These are phyloP conservation scores for Drosophila saltans DNA, from an alignment of 1,140 invertebrate species.

Conservation along the genomic window DNA sequence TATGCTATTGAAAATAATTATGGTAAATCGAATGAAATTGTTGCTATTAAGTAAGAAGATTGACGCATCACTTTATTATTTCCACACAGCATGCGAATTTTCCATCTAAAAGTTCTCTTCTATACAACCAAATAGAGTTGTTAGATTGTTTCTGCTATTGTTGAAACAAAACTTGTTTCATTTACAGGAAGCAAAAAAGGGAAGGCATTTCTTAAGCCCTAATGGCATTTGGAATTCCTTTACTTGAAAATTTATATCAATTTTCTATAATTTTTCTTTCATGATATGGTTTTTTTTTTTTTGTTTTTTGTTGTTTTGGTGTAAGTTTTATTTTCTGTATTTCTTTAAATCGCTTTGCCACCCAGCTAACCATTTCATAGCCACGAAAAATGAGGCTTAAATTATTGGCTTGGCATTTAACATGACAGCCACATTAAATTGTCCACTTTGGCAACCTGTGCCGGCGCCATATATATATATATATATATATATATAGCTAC, in stretches of 20 bases:
- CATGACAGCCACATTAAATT: slow-evolving; percentile 81
- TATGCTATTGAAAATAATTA: slow-evolving; percentile 52
- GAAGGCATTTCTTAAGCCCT: neutral
- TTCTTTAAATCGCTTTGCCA: slow-evolving; percentile 50
- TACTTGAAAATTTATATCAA: slow-evolving; percentile 2
- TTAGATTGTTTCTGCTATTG: too few relatives aligned
- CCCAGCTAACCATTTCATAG: slow-evolving; percentile 69
- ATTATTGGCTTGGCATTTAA: slow-evolving; percentile 79
- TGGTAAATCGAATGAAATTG: slow-evolving; percentile 42
- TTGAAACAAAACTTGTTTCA: too few relatives aligned
- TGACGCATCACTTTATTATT: neutral
- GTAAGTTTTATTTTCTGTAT: neutral
- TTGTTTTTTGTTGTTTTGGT: neutral
- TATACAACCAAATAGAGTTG: too few relatives aligned
- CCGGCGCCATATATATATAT: slow-evolving; percentile 48
- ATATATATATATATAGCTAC: neutral
- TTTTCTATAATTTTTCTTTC: neutral
- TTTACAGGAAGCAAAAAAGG: neutral
- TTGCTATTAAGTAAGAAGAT: neutral
- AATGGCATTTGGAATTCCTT: neutral
- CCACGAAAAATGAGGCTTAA: slow-evolving; percentile 72
- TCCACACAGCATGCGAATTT: too few relatives aligned
- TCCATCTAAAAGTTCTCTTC: too few relatives aligned
- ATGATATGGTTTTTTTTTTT: slow-evolving; percentile 4
- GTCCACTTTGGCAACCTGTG: slow-evolving; percentile 77